Evolutionary conservation across 2,797 vertebrate species (phyloP), one percentile per base, ranked within the genome.

Genomic region (Mormyrops boulengeri): DNA sequence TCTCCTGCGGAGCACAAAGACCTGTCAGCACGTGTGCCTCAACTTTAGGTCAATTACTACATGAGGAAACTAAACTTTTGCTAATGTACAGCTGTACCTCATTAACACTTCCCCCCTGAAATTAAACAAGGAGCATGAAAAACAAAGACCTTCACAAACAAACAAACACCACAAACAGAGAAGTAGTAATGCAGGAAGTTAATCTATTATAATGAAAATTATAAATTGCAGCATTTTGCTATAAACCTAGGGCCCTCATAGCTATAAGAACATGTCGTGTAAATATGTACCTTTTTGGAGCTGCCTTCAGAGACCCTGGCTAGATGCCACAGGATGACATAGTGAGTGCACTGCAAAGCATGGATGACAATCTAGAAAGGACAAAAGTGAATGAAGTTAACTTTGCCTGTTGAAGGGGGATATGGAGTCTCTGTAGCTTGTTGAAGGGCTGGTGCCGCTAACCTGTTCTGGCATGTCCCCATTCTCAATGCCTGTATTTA

Each of bases 391-490:
- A 82, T 87, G 17, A 49, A 34, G 19, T 73, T 38, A 44, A 17
- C 14, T 17, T 19, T 2, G 66, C 14, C 30, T 47, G 3, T 44
- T 8, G 53, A 85, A 26, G 8, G n/a, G 26, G 30, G 11, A 22
- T 82, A 44, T 80, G 73, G 41, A 82, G 77, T 9, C 38, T n/a
- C 77, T 82, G 77, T 19, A 22, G 77, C 9, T n/a, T n/a, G 6
- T 3, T 47, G 12, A 19, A 69, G 2, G 19, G 0, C 26, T 22
- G 11, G 90, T 41, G 34, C 93, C 91, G 89, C 89, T 93, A 90
- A 99, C 98, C 98, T 99, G 99, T 91, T 99, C 99, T 88, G 99
- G 98, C 98, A 99, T 99, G 93, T 99, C 98, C 92, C 99, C 99
- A 26, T 99, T 99, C 95, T 99, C 98, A 91, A 99, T 99, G 92